These are phyloP conservation scores for Dysmachus trigonus DNA, from an alignment of 2,888 invertebrate genomes.

Conservation along the genomic window DNA sequence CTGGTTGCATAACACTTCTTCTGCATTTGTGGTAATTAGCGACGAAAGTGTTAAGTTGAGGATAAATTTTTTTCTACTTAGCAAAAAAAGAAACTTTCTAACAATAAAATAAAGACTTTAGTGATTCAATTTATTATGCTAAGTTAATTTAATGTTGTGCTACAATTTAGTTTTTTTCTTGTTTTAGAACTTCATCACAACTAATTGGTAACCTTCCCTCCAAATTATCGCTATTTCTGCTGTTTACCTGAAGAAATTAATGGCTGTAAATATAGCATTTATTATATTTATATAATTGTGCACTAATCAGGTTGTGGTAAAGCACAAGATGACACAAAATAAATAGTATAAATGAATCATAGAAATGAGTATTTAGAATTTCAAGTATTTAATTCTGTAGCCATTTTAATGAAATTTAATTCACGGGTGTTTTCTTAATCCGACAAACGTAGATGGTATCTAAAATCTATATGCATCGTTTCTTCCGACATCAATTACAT, in stretches of 20 bases:
- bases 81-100: neutral
- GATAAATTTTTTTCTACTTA: no score
- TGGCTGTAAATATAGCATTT: slow-evolving; percentile 22
- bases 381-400: neutral
- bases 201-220: slow-evolving; percentile 7
- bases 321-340: neutral
- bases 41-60: neutral
- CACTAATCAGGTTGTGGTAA: neutral
- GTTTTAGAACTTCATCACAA: slow-evolving; percentile 20
- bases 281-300: neutral
- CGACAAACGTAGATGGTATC: no score
- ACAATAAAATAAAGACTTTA: neutral
- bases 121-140: neutral
- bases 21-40: no score
- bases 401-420: no score
- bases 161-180: slow-evolving; percentile 1
- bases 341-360: neutral
- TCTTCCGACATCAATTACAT: no score
- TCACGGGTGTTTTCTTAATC: no score
- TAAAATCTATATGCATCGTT: no score
- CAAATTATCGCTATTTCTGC: neutral
- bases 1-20: no score
- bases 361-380: neutral
- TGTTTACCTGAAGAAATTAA: neutral
- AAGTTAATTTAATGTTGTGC: neutral